Evolutionary conservation across 2,113 vertebrate genomes (phyloP).

Genomic region (Stomatorhinus ivindoensis): DNA sequence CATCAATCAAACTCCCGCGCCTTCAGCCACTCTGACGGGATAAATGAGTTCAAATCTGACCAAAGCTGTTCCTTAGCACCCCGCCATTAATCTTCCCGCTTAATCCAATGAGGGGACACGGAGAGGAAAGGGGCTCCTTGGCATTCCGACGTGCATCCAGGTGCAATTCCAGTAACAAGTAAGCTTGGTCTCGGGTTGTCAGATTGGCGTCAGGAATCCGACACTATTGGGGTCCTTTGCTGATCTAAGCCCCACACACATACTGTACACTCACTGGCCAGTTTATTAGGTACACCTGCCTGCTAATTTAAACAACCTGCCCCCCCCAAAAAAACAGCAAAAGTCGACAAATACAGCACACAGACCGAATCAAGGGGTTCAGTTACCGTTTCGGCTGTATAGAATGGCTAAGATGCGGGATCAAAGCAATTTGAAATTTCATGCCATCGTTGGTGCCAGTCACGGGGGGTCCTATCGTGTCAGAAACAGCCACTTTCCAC

Average conservation of each 20-base stretch:
- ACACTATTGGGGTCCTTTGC: neutral
- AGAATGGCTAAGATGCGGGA: neutral
- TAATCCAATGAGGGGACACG: neutral
- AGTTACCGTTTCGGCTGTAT: neutral
- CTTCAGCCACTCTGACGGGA: neutral
- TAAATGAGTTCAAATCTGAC: slow-evolving; percentile 14
- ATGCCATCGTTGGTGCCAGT: neutral
- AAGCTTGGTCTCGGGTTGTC: neutral
- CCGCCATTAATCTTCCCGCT: neutral
- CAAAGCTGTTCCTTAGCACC: slow-evolving; percentile 12
- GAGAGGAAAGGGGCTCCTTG: neutral
- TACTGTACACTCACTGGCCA: neutral
- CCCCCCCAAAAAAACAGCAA: neutral
- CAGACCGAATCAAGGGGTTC: neutral
- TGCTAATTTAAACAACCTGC: neutral
- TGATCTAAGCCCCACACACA: neutral
- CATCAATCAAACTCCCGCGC: neutral
- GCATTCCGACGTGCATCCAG: neutral
- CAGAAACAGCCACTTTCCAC: neutral
- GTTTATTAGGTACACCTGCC: neutral
- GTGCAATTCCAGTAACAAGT: neutral
- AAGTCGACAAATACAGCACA: neutral
- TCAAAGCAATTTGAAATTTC: neutral
- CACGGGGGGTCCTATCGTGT: neutral
- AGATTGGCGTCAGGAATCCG: neutral